Conservation (phyloP, 2,797 vertebrate species). For the Poecilia picta region DNA sequence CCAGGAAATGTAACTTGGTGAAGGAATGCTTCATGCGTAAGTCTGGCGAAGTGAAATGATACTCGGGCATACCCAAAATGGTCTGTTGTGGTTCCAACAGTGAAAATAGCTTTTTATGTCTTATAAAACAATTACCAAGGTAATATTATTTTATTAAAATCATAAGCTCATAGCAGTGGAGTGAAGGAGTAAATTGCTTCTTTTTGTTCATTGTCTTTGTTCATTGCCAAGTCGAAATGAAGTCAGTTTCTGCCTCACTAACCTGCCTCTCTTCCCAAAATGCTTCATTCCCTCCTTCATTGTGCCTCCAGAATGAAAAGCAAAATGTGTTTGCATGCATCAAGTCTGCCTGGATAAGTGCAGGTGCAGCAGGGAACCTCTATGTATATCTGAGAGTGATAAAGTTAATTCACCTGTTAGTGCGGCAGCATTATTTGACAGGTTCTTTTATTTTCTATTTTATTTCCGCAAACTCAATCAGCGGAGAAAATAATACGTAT, state of each 20-base stretch:
- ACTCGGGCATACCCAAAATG: neutral
- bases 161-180: neutral
- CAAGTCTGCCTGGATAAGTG: conserved; percentile 10
- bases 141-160: conserved; percentile 15
- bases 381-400: neutral
- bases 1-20: neutral
- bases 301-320: neutral
- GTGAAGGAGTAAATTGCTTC: conserved; percentile 10
- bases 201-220: conserved; percentile 4
- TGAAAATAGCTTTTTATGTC: neutral
- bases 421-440: neutral
- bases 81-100: neutral
- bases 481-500: neutral
- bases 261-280: neutral
- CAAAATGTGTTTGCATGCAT: conserved; percentile 14
- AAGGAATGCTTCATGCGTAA: neutral
- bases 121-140: conserved; percentile 5
- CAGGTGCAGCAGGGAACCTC: neutral
- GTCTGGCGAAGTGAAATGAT: neutral
- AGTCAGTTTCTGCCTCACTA: conserved; percentile 14
- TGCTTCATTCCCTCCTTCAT: conserved; percentile 9
- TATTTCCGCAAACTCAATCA: neutral
- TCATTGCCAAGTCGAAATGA: conserved; percentile 35
- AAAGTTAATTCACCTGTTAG: neutral
- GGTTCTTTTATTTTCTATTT: neutral